A percentile compares a stretch with the other conserved stretches of the same genome.
Conservation (phyloP, 2,113 vertebrate species). For the human (Homo sapiens) region DNA sequence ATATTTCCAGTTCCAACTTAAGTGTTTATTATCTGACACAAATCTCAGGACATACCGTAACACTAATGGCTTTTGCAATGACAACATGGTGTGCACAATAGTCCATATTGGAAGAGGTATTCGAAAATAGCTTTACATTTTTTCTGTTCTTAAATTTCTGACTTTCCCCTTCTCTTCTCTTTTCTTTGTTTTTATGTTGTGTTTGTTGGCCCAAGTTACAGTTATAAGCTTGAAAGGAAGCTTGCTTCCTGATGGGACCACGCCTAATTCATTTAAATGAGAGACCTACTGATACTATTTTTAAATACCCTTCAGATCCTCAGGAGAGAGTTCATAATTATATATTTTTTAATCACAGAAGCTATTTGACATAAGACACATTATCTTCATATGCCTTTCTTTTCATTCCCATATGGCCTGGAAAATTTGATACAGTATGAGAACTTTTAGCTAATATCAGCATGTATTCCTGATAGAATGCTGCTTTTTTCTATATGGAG, state of each 20-base stretch:
- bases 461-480: background rate
- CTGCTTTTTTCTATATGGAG: background rate
- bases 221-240: background rate
- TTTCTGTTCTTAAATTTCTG: background rate
- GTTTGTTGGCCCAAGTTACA: background rate
- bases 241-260: background rate
- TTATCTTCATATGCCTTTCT: background rate
- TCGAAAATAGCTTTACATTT: background rate
- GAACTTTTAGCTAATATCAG: background rate
- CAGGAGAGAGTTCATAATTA: background rate
- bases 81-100: background rate
- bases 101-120: background rate
- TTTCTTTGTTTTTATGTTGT: conserved; percentile 30
- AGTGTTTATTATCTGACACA: conserved; percentile 52
- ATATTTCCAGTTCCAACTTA: conserved; percentile 47
- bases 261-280: background rate
- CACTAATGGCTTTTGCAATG: conserved; percentile 42
- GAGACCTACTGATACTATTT: background rate
- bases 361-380: background rate
- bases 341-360: conserved; percentile 15
- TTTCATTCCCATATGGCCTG: background rate
- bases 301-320: background rate
- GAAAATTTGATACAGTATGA: background rate
- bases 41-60: conserved; percentile 28
- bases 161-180: background rate